These are phyloP conservation scores for Falco columbarius DNA, from an alignment of 2,797 vertebrate genomes.

Conservation along the genomic window DNA sequence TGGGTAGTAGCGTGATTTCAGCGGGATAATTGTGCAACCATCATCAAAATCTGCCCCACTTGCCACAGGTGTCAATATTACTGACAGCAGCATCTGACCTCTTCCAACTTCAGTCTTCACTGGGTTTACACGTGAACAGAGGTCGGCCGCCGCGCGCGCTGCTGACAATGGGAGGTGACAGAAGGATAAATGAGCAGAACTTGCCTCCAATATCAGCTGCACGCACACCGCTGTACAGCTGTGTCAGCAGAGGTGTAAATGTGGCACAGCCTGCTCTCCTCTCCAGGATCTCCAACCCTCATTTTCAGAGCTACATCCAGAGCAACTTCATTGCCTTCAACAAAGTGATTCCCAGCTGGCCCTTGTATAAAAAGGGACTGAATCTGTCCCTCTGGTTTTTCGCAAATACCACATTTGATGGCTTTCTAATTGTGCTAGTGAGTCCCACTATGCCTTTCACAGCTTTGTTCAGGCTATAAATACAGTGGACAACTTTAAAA, in stretches of 20 bases:
- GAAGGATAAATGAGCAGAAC: background rate
- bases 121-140: background rate
- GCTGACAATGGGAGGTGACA: background rate
- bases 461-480: background rate
- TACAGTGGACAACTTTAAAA: slow-evolving; percentile 24
- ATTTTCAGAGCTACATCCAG: background rate
- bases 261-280: background rate
- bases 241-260: background rate
- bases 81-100: background rate
- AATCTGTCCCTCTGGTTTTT: background rate
- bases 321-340: background rate
- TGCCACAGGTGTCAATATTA: background rate
- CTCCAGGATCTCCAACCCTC: background rate
- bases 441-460: background rate
- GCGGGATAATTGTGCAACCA: background rate
- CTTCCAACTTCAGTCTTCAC: background rate
- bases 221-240: background rate
- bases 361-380: background rate
- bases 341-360: background rate
- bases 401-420: background rate
- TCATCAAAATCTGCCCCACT: background rate
- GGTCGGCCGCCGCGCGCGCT: accelerated
- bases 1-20: background rate
- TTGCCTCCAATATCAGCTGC: background rate
- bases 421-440: background rate